Evolutionary conservation across 30 jellyfish, hydroid and myxozoan species (phyloP).

Genomic region (Cassiopea xamachana): DNA sequence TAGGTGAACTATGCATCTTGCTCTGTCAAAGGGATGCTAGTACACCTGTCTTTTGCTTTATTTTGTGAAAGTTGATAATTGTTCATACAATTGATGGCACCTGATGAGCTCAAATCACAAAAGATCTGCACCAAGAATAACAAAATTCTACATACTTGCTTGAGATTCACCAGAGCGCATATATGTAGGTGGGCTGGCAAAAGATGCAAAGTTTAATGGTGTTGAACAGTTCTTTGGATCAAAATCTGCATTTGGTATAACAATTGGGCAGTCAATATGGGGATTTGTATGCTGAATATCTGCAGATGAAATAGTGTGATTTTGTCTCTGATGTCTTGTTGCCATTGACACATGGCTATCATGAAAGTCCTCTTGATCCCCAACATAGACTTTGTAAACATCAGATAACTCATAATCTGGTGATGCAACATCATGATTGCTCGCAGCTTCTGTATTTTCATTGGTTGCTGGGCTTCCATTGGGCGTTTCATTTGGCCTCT

Average conservation of each 20-base stretch:
- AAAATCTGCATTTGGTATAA: conserved; percentile 96
- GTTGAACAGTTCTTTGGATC: conserved; percentile 85
- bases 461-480: conserved; percentile 55
- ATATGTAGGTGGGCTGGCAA: conserved; percentile 29
- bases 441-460: conserved; percentile 17
- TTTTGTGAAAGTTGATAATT: no score
- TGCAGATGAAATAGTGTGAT: conserved; percentile 76
- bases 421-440: conserved; percentile 30
- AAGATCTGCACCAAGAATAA: no score
- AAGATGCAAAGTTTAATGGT: conserved; percentile 62
- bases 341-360: conserved; percentile 49
- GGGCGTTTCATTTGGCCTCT: conserved; percentile 63
- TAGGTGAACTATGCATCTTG: no score
- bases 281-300: conserved; percentile 93
- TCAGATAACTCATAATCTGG: conserved; percentile 82
- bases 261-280: conserved; percentile 97
- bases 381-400: conserved; percentile 73
- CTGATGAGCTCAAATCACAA: no score
- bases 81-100: no score
- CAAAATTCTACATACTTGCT: background rate
- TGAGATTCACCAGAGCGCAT: conserved; percentile 15
- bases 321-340: conserved; percentile 43
- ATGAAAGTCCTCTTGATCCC: conserved; percentile 61
- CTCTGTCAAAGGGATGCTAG: no score
- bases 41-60: no score